phyloP scores from a whole-genome alignment of 1,140 invertebrate genomes.

The Hyphantria cunea region DNA sequence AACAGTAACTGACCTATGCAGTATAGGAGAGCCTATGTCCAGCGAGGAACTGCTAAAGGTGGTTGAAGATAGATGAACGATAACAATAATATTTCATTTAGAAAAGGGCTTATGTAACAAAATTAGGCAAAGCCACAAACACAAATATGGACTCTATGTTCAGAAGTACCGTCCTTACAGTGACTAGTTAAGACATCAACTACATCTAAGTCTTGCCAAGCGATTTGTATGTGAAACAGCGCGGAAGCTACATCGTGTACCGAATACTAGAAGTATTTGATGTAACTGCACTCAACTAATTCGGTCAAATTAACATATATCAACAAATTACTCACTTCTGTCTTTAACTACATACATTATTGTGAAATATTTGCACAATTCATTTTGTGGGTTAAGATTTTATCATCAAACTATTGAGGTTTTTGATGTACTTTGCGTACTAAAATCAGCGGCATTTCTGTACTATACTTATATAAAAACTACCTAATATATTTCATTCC shows the following conservation, averaged over 20 bases:
- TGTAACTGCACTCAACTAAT: constrained; percentile 34
- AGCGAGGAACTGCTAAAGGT: too few species aligned
- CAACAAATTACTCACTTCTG: constrained; percentile 29
- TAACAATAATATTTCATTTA: neutral
- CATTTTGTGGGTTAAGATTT: neutral
- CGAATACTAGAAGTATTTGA: constrained; percentile 39
- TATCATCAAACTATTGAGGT: neutral
- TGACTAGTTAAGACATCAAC: constrained; percentile 43
- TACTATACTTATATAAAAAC: too few species aligned
- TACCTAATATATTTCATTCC: too few species aligned
- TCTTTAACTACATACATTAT: constrained; percentile 1
- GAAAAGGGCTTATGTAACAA: too few species aligned
- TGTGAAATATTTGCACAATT: constrained; percentile 1
- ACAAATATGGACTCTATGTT: neutral
- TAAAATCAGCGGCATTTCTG: too few species aligned
- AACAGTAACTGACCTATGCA: too few species aligned
- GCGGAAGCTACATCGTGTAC: constrained; percentile 44
- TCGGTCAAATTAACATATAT: constrained; percentile 35
- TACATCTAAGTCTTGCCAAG: constrained; percentile 23
- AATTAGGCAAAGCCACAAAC: neutral
- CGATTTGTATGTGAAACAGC: constrained; percentile 44
- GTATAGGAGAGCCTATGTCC: neutral
- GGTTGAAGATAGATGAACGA: too few species aligned
- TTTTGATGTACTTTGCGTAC: too few species aligned
- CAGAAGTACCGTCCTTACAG: constrained; percentile 6